Evolutionary conservation across 2,888 invertebrate genomes (phyloP), one percentile per base, ranked within the genome.

Genomic region (Flexamia atlantica): DNA sequence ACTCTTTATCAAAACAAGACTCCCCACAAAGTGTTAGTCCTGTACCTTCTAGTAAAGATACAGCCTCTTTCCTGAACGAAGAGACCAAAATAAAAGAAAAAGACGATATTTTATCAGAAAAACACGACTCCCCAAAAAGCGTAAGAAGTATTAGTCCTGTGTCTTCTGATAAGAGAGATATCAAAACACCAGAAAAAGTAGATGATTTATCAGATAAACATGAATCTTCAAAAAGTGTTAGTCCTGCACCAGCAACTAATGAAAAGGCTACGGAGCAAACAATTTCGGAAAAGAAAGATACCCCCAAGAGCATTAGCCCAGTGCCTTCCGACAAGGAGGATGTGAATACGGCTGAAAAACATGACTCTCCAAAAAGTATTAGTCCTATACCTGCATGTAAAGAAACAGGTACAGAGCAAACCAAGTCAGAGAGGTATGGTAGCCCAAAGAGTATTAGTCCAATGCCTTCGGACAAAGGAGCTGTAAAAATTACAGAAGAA

Each of bases 171-270:
- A 84, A 85, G 74, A 72, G 80, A 25, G 84, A 84, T 28, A 68
- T 85, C 50, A 79, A 82, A 87, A 84, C 42, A 85, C 85, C 84
- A 23, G 87, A 86, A 85, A 86, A 87, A 87, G 83, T 85, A 86
- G 85, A 86, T 87, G 84, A 36, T 85, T 87, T 50, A 86, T 87
- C 83, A 85, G 79, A 83, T 81, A 72, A 9, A 28, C 23, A 53
- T 17, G 4, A 32, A 1, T 42, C 25, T 0, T 20, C 74, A 1
- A 74, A 74, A 36, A 36, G 32, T 40, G 25, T 10, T 7, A 74
- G 74, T 20, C 53, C 53, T 53, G 53, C 23, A 10, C 10, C 53
- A n/a, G 2, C 20, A 25, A 74, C 36, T 9, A 72, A 40, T 20
- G 53, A 53, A 36, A 25, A 12, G 5, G 14, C 14, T 2, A 32